Base-by-base conservation (phyloP, 1,140 invertebrate species). In the Brachionus manjavacas region DNA sequence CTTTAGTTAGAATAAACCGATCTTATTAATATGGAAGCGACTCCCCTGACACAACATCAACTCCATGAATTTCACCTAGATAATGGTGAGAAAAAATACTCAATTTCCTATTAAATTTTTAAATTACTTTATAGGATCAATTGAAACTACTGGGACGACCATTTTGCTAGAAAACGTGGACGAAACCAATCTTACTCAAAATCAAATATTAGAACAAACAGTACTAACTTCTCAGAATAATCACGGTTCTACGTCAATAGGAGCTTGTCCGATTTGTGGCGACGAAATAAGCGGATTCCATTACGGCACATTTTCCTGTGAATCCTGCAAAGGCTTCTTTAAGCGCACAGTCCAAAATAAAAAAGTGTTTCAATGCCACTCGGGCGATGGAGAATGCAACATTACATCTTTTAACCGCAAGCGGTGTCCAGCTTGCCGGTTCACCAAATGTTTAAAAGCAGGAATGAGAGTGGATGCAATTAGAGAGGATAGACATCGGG, bases 381-480 rank as follows among this genome's bases (percentile, higher is more conserved):
- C 60, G 1, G 92, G 95, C 64, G 93, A 93, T 14, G 92, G 95
- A 68, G 93, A 93, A 79, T 98, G 96, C 90, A 94, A 94, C 3
- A 94, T 97, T 14, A 95, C 87, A 35, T 94, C 96, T 11, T 93
- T 94, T 7, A 97, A 95, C 28, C 91, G 96, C 39, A 98, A 99
- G 88, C 97, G 98, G 88, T 98, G 96, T 88, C 96, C 96, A 0
- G 95, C 95, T 14, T 99, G 96, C 89, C 91, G 96, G n/a, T 98
- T 98, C 88, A 94, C 96, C 84, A 97, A 97, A 90, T 99, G 96
- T 89, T 92, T 98, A 14, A 93, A 94, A 28, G 95, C 94, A 89
- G 96, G 96, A 46, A 98, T 98, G 96, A 97, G 96, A 89, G 90
- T 98, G 20, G 96, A 98, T 93, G 96, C 96, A 0, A 97, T 98